Percentiles rank a stretch among this genome's conserved stretches.
Conservation (phyloP, 1,140 invertebrate species). For the Eurosta solidaginis region DNA sequence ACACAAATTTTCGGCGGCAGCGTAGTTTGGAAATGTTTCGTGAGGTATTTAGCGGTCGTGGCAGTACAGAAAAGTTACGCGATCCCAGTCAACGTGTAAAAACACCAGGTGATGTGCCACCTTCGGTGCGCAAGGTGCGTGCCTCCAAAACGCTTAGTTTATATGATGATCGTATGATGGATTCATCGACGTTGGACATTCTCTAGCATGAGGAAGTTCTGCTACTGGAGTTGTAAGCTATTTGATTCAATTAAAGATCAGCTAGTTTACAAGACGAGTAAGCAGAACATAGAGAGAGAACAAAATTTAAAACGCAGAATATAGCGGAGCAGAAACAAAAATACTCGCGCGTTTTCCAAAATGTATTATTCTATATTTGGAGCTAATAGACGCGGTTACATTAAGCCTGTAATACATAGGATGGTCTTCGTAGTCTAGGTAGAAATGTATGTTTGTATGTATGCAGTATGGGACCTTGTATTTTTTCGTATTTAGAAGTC, state of each 20-base stretch:
- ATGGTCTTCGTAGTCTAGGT: not conserved
- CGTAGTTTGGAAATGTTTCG: constrained; percentile 72
- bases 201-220: constrained; percentile 61
- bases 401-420: not conserved
- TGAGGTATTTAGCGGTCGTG: constrained; percentile 66
- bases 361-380: not conserved
- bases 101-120: constrained; percentile 79
- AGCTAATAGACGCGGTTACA: not conserved
- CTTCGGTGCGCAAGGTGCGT: constrained; percentile 71
- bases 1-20: constrained; percentile 59
- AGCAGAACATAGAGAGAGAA: not conserved
- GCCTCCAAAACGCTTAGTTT: constrained; percentile 72
- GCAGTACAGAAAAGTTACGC: constrained; percentile 68
- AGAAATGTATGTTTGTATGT: not conserved
- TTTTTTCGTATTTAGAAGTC: not conserved
- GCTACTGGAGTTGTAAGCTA: constrained; percentile 53
- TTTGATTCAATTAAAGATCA: not conserved
- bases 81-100: constrained; percentile 77
- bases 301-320: not conserved
- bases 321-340: not conserved
- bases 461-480: not conserved
- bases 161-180: constrained; percentile 87
- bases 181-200: constrained; percentile 60
- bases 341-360: not conserved
- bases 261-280: not conserved